Evolutionary conservation across 2,113 vertebrate genomes (phyloP).

Genomic region (Chloropsis cyanopogon): DNA sequence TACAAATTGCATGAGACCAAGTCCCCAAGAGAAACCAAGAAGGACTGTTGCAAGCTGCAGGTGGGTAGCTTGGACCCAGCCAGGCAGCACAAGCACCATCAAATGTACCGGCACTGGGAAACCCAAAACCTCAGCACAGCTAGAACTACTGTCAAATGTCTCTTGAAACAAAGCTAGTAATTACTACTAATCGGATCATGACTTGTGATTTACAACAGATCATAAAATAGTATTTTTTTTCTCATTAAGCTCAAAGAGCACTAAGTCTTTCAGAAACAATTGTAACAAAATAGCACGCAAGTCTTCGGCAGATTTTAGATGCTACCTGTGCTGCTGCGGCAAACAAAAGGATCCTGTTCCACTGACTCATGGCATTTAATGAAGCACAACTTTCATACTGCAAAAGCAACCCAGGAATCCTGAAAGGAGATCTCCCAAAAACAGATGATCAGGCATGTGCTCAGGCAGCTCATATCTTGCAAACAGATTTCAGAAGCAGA

Average conservation of each 20-base stretch:
- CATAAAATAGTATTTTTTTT: background rate
- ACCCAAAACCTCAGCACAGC: background rate
- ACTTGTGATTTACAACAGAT: background rate
- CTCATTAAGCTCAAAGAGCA: background rate
- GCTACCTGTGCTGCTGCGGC: background rate
- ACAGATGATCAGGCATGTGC: conserved; percentile 67
- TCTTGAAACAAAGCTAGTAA: background rate
- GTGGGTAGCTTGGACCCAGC: background rate
- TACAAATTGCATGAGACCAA: background rate
- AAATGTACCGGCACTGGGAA: background rate
- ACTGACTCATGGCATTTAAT: background rate
- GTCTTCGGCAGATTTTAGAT: background rate
- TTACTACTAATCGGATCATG: background rate
- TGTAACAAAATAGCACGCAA: background rate
- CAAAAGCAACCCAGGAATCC: background rate
- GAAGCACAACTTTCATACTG: background rate
- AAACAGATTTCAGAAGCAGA: conserved; percentile 79
- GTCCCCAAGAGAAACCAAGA: background rate
- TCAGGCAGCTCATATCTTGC: conserved; percentile 60
- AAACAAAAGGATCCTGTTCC: background rate
- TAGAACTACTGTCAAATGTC: background rate
- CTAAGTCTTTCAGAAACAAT: background rate
- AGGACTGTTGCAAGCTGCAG: background rate
- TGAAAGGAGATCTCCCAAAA: conserved; percentile 54
- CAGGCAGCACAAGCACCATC: background rate